Base-by-base conservation (phyloP, 2,113 vertebrate genomes). In the Prionailurus viverrinus region DNA sequence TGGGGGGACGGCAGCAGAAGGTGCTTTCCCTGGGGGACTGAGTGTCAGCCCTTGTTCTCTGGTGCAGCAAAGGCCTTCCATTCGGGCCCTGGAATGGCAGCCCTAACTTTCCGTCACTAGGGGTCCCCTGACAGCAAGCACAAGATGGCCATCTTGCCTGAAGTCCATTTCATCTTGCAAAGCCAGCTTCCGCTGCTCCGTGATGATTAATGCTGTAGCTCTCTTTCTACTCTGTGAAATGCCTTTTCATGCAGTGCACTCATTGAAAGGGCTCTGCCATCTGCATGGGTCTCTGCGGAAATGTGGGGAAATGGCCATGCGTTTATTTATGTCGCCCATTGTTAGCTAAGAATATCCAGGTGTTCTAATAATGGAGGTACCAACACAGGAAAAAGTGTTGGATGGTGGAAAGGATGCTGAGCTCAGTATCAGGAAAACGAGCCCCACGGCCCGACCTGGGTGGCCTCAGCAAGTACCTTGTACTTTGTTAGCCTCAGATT, bases 291-390 rank as follows among this genome's bases (percentile, higher is more conserved):
- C 95, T 94, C 87, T 63, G 82, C 81, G 91, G 97, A 97, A 98
- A 78, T 29, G n/a, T 55, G 51, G 94, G 98, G 97, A 97, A 98
- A 95, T 95, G 71, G 78, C 91, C 21, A 0, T 36, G 84, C 1
- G 21, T 96, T 94, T 97, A 97, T 98, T 98, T 98, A 90, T 96
- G 91, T 92, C 51, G 0, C 51, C 97, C 94, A 98, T 98, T 97
- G 97, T 98, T 97, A 81, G 92, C 94, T 97, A 97, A 97, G 97
- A 97, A 97, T 96, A 97, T 91, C 89, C 96, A 97, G 95, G 93
- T 97, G 91, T 91, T 95, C 90, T 92, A 95, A 97, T 88, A 94
- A 94, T 36, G 92, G 95, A 92, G 88, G 84, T 95, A 92, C 25
- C 25, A 29, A 82, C 69, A 89, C 89, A 97, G 94, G 94, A 95